Base-by-base conservation (phyloP, 2,888 invertebrate genomes). In the Caenorhabditis afra region DNA sequence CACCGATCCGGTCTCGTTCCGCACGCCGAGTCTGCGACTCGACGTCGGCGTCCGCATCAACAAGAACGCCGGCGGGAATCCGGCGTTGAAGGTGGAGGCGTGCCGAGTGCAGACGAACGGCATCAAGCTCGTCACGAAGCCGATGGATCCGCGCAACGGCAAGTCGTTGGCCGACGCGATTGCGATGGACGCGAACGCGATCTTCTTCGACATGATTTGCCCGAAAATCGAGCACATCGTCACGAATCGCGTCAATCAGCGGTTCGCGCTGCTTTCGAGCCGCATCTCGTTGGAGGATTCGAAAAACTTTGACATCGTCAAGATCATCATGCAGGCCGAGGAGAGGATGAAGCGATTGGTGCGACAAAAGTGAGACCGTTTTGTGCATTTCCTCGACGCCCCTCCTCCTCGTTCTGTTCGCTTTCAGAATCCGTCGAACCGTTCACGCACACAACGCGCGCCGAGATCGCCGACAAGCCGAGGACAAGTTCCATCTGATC, bases 231-330 rank as follows among this genome's bases (percentile, higher is more conserved):
- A 70, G 11, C 61, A 78, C 44, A 81, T 85, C 39, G 47, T 85
- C 1, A 73, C 73, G 0, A 80, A 74, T 49, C 76, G 84, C 47
- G 81, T 84, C 20, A 88, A 88, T 62, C 86, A 84, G 23, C 82
- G 88, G 23, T 88, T 88, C 68, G 81, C 81, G n/a, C 73, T 88
- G 16, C 53, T 88, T 11, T 74, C 86, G 0, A 75, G 86, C 11
- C 85, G 85, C 66, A 85, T 88, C 14, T 79, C 85, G 0, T 77
- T 88, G 52, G 86, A 86, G 49, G 81, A 89, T 29, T 81, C 86
- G 22, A 83, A 86, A 29, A 83, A 86, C 44, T 84, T 86, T 44
- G 86, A 84, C 22, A 75, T 88, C 49, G 83, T 88, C 23, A 81
- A 83, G 35, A 86, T 84, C 45, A 74, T 88, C 10, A 73, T 82